phyloP scores from a whole-genome alignment of 2,888 invertebrate species.

The Osmoderma eremita region DNA sequence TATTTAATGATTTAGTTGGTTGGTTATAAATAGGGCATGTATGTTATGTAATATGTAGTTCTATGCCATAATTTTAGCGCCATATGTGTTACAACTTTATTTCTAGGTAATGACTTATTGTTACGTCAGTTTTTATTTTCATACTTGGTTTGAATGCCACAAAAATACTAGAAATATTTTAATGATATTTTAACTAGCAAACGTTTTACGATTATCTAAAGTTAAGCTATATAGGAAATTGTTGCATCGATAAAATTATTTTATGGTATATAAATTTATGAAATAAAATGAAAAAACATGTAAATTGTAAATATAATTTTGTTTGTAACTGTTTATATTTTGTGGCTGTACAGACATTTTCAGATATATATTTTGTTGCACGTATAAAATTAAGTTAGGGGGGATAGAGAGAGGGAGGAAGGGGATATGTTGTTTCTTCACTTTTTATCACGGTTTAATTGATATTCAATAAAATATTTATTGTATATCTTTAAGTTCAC shows the following conservation, averaged over 20 bases:
- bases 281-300: background rate
- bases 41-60: slow-evolving; percentile 27
- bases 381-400: slow-evolving; percentile 2
- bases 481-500: slow-evolving; percentile 11
- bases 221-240: slow-evolving; percentile 14
- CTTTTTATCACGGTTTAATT: background rate
- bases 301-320: slow-evolving; percentile 34
- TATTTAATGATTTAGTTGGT: slow-evolving; percentile 29
- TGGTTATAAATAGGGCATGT: slow-evolving; percentile 29
- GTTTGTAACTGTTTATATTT: slow-evolving; percentile 11
- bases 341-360: slow-evolving; percentile 1
- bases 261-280: slow-evolving; percentile 27
- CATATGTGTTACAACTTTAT: slow-evolving; percentile 4
- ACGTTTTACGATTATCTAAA: slow-evolving; percentile 2
- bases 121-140: background rate
- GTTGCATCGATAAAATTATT: slow-evolving; percentile 22
- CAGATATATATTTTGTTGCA: slow-evolving; percentile 19
- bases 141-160: too few species aligned
- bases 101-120: slow-evolving; percentile 19
- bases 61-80: background rate
- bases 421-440: background rate
- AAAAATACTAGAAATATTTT: too few species aligned
- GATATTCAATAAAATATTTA: slow-evolving; percentile 17
- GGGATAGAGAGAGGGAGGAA: too few species aligned
- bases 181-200: slow-evolving; percentile 5